A percentile compares a stretch with the other conserved stretches of the same genome.
These are phyloP conservation scores for Tyrophagus putrescentiae DNA, from an alignment of 1,140 invertebrate species.

Conservation along the genomic window DNA sequence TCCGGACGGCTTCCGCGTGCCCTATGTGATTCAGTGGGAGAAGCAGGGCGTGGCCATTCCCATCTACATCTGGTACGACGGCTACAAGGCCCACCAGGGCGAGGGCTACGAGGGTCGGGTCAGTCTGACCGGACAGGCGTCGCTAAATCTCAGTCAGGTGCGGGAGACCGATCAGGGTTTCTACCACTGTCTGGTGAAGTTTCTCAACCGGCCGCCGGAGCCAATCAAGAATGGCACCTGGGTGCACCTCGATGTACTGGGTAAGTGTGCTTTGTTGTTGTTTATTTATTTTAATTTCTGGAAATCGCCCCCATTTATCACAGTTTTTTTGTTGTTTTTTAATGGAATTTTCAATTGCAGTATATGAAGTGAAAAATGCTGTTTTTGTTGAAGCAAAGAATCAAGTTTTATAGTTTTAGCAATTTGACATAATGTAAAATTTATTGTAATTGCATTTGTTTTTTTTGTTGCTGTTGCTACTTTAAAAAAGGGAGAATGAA, in stretches of 20 bases:
- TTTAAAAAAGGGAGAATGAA: no score
- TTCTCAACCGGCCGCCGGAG: constrained; percentile 79
- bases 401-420: no score
- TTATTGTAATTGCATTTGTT: no score
- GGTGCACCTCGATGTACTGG: constrained; percentile 90
- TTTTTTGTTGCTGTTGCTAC: no score
- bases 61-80: constrained; percentile 93
- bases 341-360: no score
- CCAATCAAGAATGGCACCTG: constrained; percentile 80
- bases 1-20: constrained; percentile 69
- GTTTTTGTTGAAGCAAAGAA: no score
- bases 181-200: constrained; percentile 92
- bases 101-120: constrained; percentile 79
- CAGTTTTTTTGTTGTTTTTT: no score
- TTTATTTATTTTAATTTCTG: background rate
- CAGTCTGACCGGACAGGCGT: constrained; percentile 66
- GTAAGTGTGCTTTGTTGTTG: constrained; percentile 37
- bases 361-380: no score
- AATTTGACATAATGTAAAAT: no score
- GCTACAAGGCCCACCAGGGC: constrained; percentile 81
- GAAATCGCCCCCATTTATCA: constrained; percentile 7
- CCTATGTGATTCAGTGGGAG: constrained; percentile 93
- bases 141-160: constrained; percentile 83
- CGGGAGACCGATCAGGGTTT: constrained; percentile 82
- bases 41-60: constrained; percentile 73